Conservation (phyloP, 2,113 vertebrate genomes). For the Camelus dromedarius region DNA sequence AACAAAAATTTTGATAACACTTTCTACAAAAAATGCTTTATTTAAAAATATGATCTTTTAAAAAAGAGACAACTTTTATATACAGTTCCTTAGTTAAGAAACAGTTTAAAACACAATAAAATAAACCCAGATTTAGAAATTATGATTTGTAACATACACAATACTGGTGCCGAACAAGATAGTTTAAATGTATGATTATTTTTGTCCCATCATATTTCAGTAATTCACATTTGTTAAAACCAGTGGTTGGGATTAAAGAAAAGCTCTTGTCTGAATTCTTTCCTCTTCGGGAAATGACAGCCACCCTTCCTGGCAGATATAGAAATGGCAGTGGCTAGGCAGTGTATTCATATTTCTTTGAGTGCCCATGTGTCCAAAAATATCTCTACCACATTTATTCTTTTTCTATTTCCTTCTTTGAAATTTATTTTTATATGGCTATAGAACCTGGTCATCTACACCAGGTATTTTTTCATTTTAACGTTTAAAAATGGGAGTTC, state of each 20-base stretch:
- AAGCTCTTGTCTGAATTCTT: neutral
- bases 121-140: conserved; percentile 71
- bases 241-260: conserved; percentile 49
- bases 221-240: conserved; percentile 62
- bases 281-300: neutral
- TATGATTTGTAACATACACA: conserved; percentile 61
- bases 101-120: conserved; percentile 74
- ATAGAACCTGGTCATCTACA: neutral
- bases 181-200: conserved; percentile 49
- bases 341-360: conserved; percentile 1
- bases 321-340: neutral
- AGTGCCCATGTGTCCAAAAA: conserved; percentile 26
- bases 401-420: conserved; percentile 43
- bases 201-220: neutral
- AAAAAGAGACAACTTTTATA: conserved; percentile 83
- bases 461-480: neutral
- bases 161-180: conserved; percentile 38
- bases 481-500: conserved; percentile 30
- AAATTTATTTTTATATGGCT: conserved; percentile 1
- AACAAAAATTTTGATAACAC: conserved; percentile 40
- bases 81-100: conserved; percentile 85
- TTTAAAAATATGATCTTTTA: conserved; percentile 89
- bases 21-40: conserved; percentile 87
- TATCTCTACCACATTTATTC: neutral
- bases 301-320: neutral